Percentiles rank a stretch among this genome's conserved stretches.
These are phyloP conservation scores for Stichodactyla helianthus DNA, from an alignment of 64 coral and sea anemone genomes.

Conservation along the genomic window DNA sequence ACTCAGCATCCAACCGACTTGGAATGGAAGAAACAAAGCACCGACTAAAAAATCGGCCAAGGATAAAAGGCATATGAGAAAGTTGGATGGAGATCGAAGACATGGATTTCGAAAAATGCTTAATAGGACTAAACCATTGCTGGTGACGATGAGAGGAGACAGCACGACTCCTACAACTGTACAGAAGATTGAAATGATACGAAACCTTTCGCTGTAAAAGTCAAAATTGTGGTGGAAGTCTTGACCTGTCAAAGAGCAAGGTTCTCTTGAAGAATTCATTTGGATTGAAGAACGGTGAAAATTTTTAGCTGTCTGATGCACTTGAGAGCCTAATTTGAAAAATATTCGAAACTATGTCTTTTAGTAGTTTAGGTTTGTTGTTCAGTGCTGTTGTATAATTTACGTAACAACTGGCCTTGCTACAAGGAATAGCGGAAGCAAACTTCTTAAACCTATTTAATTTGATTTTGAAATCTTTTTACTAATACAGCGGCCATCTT, in stretches of 20 bases:
- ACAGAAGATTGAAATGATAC: neutral
- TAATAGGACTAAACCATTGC: neutral
- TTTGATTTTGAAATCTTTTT: no score
- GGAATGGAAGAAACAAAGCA: neutral
- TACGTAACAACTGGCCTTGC: no score
- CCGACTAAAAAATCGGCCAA: constrained; percentile 16
- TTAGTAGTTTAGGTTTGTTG: no score
- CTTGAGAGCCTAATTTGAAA: no score
- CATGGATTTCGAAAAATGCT: neutral
- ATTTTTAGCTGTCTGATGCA: no score
- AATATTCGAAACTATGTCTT: no score
- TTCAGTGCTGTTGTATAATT: no score
- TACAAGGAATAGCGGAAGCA: no score
- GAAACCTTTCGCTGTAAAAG: constrained; percentile 9
- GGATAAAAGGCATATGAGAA: constrained; percentile 2
- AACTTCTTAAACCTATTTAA: no score
- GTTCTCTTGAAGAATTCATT: neutral
- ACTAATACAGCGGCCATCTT: no score
- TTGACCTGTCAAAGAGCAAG: neutral
- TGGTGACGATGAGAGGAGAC: neutral
- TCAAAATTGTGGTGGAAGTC: constrained; percentile 2
- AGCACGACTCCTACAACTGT: neutral
- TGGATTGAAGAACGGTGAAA: neutral
- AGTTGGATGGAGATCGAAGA: neutral
- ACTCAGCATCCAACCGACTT: neutral